These are phyloP conservation scores for Rutilus rutilus DNA, from an alignment of 2,113 vertebrate genomes.

Conservation along the genomic window DNA sequence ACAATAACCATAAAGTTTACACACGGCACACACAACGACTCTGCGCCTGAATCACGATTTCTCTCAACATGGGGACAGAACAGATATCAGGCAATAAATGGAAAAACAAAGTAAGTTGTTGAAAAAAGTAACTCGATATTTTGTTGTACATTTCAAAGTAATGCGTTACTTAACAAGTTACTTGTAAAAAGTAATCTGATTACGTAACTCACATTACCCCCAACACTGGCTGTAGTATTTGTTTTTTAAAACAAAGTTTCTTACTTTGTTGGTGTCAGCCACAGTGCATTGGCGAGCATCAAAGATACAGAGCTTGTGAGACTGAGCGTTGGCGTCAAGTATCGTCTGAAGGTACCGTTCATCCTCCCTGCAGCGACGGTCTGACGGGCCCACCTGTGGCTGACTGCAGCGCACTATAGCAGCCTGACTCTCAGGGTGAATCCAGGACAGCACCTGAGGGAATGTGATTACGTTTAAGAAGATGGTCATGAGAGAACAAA, in stretches of 20 bases:
- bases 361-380: conserved; percentile 96
- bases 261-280: conserved; percentile 93
- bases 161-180: no score
- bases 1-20: no score
- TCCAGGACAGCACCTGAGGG: conserved; percentile 90
- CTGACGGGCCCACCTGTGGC: conserved; percentile 88
- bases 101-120: no score
- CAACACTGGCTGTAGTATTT: no score
- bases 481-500: neutral
- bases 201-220: no score
- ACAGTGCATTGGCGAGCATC: conserved; percentile 92
- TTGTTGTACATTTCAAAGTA: no score
- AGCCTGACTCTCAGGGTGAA: conserved; percentile 95
- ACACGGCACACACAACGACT: no score
- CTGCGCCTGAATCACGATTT: no score
- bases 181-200: no score
- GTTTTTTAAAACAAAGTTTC: neutral
- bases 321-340: conserved; percentile 97
- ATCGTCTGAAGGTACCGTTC: conserved; percentile 91
- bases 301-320: conserved; percentile 93
- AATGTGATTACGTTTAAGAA: neutral
- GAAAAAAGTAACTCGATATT: no score
- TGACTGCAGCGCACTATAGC: conserved; percentile 92
- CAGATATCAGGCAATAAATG: no score
- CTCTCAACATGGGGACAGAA: no score